A percentile compares a stretch with the other conserved stretches of the same genome.
Conservation (phyloP, 2,113 vertebrate genomes). For the Hemiprocne comata region DNA sequence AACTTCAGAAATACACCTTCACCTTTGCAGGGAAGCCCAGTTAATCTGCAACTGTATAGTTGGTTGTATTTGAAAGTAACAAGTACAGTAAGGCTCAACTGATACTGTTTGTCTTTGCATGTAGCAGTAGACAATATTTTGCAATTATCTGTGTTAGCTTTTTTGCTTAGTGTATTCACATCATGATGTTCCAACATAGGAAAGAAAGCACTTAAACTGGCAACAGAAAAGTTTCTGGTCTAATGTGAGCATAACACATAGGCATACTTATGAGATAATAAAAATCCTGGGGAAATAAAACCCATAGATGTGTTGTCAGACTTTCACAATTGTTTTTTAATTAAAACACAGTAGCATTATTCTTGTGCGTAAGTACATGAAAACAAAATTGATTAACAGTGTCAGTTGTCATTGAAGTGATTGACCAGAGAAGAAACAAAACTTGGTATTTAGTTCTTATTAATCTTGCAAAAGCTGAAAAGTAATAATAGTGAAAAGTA, state of each 20-base stretch:
- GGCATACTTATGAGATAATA: background rate
- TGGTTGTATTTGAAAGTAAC: background rate
- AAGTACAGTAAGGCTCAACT: background rate
- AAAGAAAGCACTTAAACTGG: background rate
- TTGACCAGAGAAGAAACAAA: background rate
- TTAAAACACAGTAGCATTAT: background rate
- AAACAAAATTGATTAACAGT: background rate
- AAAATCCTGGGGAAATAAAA: background rate
- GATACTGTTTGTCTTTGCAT: background rate
- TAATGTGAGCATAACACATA: background rate
- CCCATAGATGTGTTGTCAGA: background rate
- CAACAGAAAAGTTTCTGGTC: background rate
- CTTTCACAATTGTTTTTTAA: background rate
- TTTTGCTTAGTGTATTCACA: background rate
- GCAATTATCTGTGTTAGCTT: background rate
- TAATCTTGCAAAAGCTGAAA: background rate
- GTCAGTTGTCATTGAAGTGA: background rate
- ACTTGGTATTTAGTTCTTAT: background rate
- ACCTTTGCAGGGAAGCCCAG: background rate
- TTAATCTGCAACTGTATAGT: background rate
- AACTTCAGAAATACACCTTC: background rate
- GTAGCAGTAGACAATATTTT: background rate
- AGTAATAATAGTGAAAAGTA: fast-evolving
- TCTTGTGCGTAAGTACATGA: background rate
- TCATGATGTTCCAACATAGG: background rate